Evolutionary conservation across 2,797 vertebrate species (phyloP).

Genomic region (Cossypha heuglini): DNA sequence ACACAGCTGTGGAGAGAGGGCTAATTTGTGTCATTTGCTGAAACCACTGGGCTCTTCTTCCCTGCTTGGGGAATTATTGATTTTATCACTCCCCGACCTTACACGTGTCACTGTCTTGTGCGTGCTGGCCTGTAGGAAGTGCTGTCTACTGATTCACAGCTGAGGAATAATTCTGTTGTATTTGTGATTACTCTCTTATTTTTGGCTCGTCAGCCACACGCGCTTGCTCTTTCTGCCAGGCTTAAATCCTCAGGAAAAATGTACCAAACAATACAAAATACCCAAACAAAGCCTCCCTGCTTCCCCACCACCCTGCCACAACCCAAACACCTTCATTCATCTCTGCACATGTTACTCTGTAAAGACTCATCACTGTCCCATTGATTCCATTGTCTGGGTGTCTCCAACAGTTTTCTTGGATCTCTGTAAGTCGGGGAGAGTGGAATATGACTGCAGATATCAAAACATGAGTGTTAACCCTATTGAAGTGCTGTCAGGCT

Average conservation of each 20-base stretch:
- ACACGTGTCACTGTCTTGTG: conserved; percentile 42
- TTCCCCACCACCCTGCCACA: not conserved
- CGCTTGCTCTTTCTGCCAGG: not conserved
- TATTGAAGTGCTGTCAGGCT: not conserved
- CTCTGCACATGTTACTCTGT: not conserved
- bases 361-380: not conserved
- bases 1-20: not conserved
- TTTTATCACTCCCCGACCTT: conserved; percentile 51
- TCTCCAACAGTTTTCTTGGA: not conserved
- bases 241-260: not conserved
- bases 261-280: not conserved
- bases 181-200: conserved; percentile 1
- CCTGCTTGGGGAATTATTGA: conserved; percentile 63
- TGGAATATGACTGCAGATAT: not conserved
- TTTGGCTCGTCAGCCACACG: not conserved
- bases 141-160: conserved; percentile 34
- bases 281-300: rapidly evolving
- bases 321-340: not conserved
- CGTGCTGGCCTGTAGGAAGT: conserved; percentile 51
- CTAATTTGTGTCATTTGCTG: conserved; percentile 60
- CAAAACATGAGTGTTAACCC: rapidly evolving
- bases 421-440: not conserved
- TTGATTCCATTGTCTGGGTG: not conserved
- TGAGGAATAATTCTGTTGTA: conserved; percentile 38
- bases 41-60: conserved; percentile 45